Percentiles rank a stretch among this genome's conserved stretches.
Evolutionary conservation across 2,888 invertebrate genomes (phyloP).

Genomic region (Metellina segmentata): DNA sequence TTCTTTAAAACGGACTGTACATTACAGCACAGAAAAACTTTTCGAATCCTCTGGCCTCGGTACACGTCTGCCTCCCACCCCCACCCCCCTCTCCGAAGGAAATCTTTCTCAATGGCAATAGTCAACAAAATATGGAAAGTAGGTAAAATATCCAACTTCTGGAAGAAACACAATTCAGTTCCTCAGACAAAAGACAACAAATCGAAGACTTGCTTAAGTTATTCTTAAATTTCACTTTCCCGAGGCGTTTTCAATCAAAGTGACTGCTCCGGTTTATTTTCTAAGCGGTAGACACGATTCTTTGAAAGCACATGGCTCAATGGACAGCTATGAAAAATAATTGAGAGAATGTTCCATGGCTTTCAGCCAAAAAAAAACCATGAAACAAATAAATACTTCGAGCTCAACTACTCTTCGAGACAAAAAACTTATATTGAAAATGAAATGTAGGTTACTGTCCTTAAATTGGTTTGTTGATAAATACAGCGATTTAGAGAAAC

Average conservation of each 20-base stretch:
- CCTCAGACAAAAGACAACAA: background rate
- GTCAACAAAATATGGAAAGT: too few relatives aligned
- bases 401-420: slow-evolving; percentile 3
- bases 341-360: slow-evolving; percentile 14
- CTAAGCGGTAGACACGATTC: background rate
- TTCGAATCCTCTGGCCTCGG: too few relatives aligned
- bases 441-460: slow-evolving; percentile 9
- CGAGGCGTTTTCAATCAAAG: slow-evolving; percentile 10
- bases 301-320: background rate
- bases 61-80: too few relatives aligned
- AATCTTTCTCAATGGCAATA: too few relatives aligned
- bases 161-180: background rate
- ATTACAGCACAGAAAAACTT: too few relatives aligned
- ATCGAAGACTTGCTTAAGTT: background rate
- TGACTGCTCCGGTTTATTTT: background rate
- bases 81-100: too few relatives aligned
- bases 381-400: slow-evolving; percentile 5
- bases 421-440: slow-evolving; percentile 21
- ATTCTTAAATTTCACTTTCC: slow-evolving; percentile 13
- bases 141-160: background rate
- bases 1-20: too few relatives aligned
- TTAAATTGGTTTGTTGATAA: background rate
- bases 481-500: background rate
- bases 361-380: slow-evolving; percentile 8
- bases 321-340: slow-evolving; percentile 36